Conservation (phyloP, 2,888 invertebrate species). For the Diabrotica balteata region DNA sequence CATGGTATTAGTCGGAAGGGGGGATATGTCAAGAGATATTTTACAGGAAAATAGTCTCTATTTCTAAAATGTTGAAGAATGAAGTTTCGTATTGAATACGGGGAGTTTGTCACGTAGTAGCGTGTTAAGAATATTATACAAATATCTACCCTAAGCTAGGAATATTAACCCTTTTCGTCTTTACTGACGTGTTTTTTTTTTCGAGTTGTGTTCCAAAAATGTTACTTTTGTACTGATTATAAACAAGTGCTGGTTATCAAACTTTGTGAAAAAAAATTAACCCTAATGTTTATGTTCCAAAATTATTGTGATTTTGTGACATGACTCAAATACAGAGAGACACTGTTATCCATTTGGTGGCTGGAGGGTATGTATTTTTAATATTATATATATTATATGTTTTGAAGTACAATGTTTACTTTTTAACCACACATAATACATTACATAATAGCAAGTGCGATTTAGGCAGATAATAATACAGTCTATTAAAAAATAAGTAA, state of each 20-base stretch:
- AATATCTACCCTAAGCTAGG: constrained; percentile 10
- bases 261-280: constrained; percentile 16
- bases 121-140: constrained; percentile 21
- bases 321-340: constrained; percentile 84
- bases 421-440: constrained; percentile 10
- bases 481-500: background rate
- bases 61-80: constrained; percentile 47
- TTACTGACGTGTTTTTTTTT: background rate
- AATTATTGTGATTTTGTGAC: constrained; percentile 46
- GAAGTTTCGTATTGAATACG: constrained; percentile 42
- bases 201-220: background rate
- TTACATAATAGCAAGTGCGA: constrained; percentile 17
- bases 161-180: background rate
- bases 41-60: constrained; percentile 51
- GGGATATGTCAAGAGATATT: constrained; percentile 29
- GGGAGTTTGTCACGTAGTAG: constrained; percentile 50
- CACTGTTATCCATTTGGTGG: constrained; percentile 91
- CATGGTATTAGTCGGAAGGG: constrained; percentile 50
- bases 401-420: background rate
- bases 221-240: background rate
- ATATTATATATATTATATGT: constrained; percentile 6
- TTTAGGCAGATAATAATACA: too few relatives aligned
- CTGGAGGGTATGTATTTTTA: constrained; percentile 85
- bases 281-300: constrained; percentile 28
- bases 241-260: constrained; percentile 15